Conservation (phyloP, 2,888 invertebrate species). For the Cerastis leucographa region DNA sequence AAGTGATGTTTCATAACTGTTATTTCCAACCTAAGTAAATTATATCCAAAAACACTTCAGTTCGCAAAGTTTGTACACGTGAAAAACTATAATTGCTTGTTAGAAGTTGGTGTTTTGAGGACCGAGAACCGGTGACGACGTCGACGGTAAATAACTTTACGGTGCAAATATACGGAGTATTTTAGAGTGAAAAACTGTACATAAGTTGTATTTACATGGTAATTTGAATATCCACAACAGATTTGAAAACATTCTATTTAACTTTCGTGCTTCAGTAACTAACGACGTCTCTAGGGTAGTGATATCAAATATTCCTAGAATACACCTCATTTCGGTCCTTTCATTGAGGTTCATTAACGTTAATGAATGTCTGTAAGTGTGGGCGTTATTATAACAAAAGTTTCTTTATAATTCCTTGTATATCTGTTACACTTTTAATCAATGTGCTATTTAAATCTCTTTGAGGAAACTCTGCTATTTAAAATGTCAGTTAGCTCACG, state of each 20-base stretch:
- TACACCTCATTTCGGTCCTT: neutral
- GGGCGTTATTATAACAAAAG: neutral
- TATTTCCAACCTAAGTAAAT: neutral
- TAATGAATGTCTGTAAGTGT: neutral
- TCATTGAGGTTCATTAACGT: neutral
- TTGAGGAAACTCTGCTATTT: slow-evolving; percentile 8
- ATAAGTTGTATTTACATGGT: neutral
- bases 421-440: neutral
- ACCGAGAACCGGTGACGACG: neutral
- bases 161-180: neutral
- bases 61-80: slow-evolving; percentile 26
- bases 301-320: neutral
- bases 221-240: neutral
- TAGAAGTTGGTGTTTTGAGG: slow-evolving; percentile 15
- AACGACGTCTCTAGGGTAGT: neutral
- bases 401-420: neutral
- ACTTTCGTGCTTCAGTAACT: neutral
- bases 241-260: neutral
- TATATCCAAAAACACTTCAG: slow-evolving; percentile 5
- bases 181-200: neutral
- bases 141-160: neutral
- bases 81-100: slow-evolving; percentile 45
- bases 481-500: slow-evolving; percentile 26
- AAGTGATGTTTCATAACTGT: neutral
- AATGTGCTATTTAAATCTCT: neutral